These are phyloP conservation scores for Peromyscus eremicus DNA, from an alignment of 2,797 vertebrate species.

Conservation along the genomic window DNA sequence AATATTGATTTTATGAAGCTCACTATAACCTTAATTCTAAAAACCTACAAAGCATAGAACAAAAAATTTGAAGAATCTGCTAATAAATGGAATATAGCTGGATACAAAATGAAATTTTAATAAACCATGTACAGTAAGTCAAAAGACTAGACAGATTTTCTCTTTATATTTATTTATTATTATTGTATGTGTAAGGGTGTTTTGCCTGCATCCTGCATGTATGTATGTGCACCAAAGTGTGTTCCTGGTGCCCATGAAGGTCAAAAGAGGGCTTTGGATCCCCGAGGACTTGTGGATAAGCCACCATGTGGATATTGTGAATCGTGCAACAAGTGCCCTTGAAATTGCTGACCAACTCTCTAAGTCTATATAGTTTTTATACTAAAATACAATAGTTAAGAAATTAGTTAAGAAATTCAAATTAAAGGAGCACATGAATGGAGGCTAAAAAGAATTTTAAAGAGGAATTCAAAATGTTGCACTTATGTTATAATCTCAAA, in stretches of 20 bases:
- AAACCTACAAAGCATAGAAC: not conserved
- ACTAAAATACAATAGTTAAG: not conserved
- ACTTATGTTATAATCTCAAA: not conserved
- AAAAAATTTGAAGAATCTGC: not conserved
- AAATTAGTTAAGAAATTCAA: slow-evolving; percentile 51
- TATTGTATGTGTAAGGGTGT: not conserved
- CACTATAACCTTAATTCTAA: slow-evolving; percentile 16
- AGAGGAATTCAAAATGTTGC: not conserved
- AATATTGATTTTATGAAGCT: not conserved
- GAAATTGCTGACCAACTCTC: not conserved
- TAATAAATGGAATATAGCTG: not conserved
- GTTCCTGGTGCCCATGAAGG: no score
- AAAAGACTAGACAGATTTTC: not conserved
- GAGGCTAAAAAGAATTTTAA: not conserved
- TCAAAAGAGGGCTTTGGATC: no score
- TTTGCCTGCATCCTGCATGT: not conserved
- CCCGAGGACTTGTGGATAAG: not conserved
- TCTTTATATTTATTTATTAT: not conserved
- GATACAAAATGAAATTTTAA: not conserved
- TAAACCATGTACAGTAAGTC: not conserved
- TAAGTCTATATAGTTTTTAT: not conserved
- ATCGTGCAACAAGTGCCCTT: not conserved
- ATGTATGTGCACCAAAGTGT: not conserved
- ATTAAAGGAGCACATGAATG: not conserved
- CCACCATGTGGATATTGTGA: not conserved